Percentiles rank a stretch among this genome's conserved stretches.
These are phyloP conservation scores for Zaprionus taronus DNA, from an alignment of 1,140 invertebrate genomes.

Conservation along the genomic window DNA sequence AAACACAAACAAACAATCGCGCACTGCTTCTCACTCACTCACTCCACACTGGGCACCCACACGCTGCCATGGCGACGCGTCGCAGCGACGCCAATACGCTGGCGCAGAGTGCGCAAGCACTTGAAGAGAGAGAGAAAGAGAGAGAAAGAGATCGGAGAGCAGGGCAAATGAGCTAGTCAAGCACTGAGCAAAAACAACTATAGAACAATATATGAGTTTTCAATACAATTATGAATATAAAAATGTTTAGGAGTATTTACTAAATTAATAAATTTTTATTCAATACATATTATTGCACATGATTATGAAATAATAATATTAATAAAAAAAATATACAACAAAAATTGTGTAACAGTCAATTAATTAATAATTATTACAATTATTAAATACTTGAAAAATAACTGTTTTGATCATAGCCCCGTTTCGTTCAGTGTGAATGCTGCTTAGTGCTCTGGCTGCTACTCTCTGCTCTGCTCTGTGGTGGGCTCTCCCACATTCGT, in stretches of 20 bases:
- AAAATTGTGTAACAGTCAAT: not conserved
- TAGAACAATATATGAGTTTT: not conserved
- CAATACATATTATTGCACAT: no score
- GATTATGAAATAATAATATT: no score
- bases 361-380: not conserved
- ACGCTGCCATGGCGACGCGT: slow-evolving; percentile 22
- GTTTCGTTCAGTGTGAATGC: slow-evolving; percentile 22
- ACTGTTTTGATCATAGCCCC: not conserved
- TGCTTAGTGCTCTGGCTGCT: not conserved
- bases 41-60: slow-evolving; percentile 20
- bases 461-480: no score
- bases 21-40: slow-evolving; percentile 7
- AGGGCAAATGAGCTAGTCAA: not conserved
- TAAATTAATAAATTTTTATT: no score
- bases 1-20: not conserved
- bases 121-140: not conserved
- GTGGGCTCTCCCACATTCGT: not conserved
- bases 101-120: slow-evolving; percentile 8
- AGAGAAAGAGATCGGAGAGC: not conserved
- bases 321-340: no score
- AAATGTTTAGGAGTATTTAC: no score
- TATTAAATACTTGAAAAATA: not conserved
- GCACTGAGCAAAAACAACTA: slow-evolving; percentile 8
- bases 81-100: slow-evolving; percentile 36
- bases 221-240: not conserved